Base-by-base conservation (phyloP, 2,888 invertebrate genomes). In the Callyntrura sp. region DNA sequence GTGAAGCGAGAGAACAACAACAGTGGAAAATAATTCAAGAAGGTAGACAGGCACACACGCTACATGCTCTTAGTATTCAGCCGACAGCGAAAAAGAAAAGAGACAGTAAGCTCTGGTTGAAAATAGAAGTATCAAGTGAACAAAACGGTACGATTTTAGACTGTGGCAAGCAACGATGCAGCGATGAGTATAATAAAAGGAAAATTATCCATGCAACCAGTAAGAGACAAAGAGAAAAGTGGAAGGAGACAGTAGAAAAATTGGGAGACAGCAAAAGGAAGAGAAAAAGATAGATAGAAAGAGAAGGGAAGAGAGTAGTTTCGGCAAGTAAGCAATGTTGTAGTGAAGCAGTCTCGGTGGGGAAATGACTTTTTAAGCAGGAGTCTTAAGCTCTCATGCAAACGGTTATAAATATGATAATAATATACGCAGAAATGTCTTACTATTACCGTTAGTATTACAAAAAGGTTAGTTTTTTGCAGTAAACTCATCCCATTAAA, bases 401-500 rank as follows among this genome's bases (percentile, higher is more conserved):
- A 43, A 70, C 35, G 68, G n/a, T n/a, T 70, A 9, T 25, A 62
- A 23, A 62, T 57, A 57, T 12, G n/a, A 55, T n/a, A 28, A 55
- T 78, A 57, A 55, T 55, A 78, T 68, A 68, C 20, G 51, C 45
- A 57, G 78, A 35, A 35, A 76, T 76, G 51, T 25, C 76, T 48
- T 76, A 51, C 51, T 28, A 28, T 43, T 9, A 14, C 3, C 17
- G 20, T 11, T 28, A 79, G 17, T 60, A 23, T 35, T n/a, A 79
- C 35, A 60, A 60, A 65, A 82, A 88, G 73, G 83, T 83, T 60
- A 83, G 35, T 73, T 83, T 81, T 82, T 83, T 76, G 70, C 78
- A 88, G 79, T 82, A 85, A 81, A 85, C 88, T 81, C 90, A 85
- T 83, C 85, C 88, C 85, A 90, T 90, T 90, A 90, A 65, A 90